phyloP scores from a whole-genome alignment of 2,888 invertebrate species.

The Coenonympha glycerion region DNA sequence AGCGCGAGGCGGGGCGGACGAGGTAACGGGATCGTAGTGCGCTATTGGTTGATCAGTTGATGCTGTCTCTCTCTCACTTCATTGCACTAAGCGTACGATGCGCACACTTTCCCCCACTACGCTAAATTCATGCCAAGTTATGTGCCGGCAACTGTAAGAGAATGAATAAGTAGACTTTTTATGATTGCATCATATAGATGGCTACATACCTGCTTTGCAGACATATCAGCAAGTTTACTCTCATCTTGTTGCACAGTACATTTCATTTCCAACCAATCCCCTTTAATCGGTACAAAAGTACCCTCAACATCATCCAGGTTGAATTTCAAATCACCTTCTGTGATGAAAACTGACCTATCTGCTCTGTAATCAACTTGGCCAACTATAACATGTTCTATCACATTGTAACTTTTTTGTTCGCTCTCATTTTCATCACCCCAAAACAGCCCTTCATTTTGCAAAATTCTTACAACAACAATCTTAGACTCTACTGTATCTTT shows the following conservation, averaged over 20 bases:
- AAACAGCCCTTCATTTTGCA: conserved; percentile 67
- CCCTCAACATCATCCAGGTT: conserved; percentile 78
- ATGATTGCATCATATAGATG: no score
- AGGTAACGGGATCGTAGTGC: no score
- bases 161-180: no score
- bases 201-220: conserved; percentile 50
- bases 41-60: no score
- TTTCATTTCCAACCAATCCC: conserved; percentile 81
- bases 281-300: conserved; percentile 80
- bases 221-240: conserved; percentile 61
- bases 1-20: no score
- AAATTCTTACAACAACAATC: conserved; percentile 76
- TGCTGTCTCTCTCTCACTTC: no score
- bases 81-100: no score
- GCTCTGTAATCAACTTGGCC: conserved; percentile 51
- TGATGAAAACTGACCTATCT: conserved; percentile 60
- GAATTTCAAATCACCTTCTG: conserved; percentile 74
- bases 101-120: no score
- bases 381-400: conserved; percentile 55
- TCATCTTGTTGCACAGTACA: conserved; percentile 79
- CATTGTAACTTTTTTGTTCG: conserved; percentile 45
- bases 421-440: conserved; percentile 64
- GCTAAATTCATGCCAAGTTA: no score
- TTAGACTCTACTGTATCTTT: conserved; percentile 56
- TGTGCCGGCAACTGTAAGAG: no score